phyloP scores from a whole-genome alignment of 2,113 vertebrate genomes.

The Alexandromys fortis region DNA sequence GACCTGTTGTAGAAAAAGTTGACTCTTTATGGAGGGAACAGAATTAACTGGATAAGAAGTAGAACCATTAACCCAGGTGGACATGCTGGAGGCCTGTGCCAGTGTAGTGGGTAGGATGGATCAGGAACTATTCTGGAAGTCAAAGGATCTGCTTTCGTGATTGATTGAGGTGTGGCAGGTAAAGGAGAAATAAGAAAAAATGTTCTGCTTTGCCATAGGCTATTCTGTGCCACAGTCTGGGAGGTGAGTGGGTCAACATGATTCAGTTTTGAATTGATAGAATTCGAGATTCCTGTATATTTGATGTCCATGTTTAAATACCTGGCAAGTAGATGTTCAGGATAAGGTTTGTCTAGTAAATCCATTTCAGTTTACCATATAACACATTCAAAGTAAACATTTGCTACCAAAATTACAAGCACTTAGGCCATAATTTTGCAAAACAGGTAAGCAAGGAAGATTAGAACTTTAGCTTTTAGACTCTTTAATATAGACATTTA shows the following conservation, averaged over 20 bases:
- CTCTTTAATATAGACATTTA: constrained; percentile 14
- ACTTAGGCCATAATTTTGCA: neutral
- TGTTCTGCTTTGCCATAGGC: neutral
- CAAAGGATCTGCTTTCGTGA: neutral
- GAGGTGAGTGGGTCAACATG: neutral
- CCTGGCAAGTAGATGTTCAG: neutral
- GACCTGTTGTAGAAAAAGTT: neutral
- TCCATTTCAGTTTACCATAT: neutral
- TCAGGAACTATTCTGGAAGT: constrained; percentile 16
- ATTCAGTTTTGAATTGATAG: neutral
- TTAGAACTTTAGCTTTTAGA: neutral
- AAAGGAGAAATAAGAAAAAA: neutral
- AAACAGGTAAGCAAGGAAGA: neutral
- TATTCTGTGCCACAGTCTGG: neutral
- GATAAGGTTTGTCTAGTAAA: neutral
- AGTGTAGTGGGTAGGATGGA: neutral
- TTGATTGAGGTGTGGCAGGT: neutral
- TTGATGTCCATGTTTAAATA: neutral
- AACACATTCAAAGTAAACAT: neutral
- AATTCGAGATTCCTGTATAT: neutral
- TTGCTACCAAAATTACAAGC: neutral
- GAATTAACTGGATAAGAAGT: neutral
- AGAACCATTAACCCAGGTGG: neutral
- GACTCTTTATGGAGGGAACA: neutral
- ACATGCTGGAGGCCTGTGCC: neutral